Conservation (phyloP, 2,888 invertebrate genomes). For the Dryadula phaetusa region DNA sequence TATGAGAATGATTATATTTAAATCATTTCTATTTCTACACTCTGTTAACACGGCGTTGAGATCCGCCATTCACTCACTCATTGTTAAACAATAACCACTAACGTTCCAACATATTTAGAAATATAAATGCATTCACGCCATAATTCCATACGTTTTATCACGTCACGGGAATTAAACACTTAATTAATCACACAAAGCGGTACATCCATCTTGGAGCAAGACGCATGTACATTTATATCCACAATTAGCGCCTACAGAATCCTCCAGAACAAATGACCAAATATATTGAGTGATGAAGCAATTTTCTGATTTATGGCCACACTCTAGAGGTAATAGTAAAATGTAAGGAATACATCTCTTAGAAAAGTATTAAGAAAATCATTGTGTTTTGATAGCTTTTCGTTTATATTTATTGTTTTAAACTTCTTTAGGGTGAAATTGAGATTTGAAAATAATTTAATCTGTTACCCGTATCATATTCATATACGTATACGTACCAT, state of each 20-base stretch:
- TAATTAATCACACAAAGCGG: constrained; percentile 39
- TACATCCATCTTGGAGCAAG: constrained; percentile 39
- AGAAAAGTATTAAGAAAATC: not conserved
- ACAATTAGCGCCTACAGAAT: constrained; percentile 51
- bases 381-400: too few relatives aligned
- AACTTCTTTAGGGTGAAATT: too few relatives aligned
- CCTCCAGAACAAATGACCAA: constrained; percentile 59
- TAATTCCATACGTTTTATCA: constrained; percentile 7
- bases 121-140: not conserved
- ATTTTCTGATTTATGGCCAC: constrained; percentile 58
- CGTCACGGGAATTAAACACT: constrained; percentile 29
- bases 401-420: too few relatives aligned
- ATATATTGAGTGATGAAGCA: constrained; percentile 66
- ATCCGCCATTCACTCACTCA: too few relatives aligned
- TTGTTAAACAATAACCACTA: too few relatives aligned
- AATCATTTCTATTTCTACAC: too few relatives aligned
- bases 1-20: too few relatives aligned
- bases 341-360: not conserved
- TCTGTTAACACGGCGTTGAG: too few relatives aligned
- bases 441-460: too few relatives aligned
- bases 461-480: too few relatives aligned
- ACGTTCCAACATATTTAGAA: too few relatives aligned
- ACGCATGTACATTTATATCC: constrained; percentile 35
- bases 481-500: too few relatives aligned
- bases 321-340: constrained; percentile 42